Percentiles rank a stretch among this genome's conserved stretches.
phyloP scores from a whole-genome alignment of 2,797 vertebrate species.

The Dryobates pubescens region DNA sequence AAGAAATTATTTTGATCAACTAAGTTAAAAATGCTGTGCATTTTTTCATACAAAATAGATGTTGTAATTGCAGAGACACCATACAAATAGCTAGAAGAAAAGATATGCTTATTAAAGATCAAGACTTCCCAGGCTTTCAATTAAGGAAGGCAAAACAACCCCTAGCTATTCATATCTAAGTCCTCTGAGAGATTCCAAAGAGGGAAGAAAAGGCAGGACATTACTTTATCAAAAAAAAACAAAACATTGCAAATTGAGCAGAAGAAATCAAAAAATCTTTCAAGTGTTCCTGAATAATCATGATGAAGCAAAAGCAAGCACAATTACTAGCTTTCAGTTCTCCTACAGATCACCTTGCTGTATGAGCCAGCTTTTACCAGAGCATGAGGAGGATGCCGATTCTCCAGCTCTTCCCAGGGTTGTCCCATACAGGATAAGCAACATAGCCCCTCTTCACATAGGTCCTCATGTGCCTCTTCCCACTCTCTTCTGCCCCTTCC shows the following conservation, averaged over 20 bases:
- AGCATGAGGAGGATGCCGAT: neutral
- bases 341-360: neutral
- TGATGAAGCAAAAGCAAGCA: neutral
- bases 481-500: neutral
- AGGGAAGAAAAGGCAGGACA: neutral
- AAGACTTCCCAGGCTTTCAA: slow-evolving; percentile 2
- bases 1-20: neutral
- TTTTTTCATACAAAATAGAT: too few species aligned
- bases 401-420: neutral
- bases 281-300: neutral
- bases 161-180: neutral
- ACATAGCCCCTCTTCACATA: accelerated
- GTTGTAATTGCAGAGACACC: too few species aligned
- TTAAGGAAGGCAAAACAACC: neutral
- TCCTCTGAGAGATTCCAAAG: neutral
- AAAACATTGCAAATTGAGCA: neutral
- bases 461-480: accelerated
- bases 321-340: neutral
- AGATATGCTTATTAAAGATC: neutral
- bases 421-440: neutral
- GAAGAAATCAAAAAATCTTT: neutral
- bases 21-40: neutral
- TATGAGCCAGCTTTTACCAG: neutral
- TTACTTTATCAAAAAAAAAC: neutral
- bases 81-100: slow-evolving; percentile 13